Percentiles rank a stretch among this genome's conserved stretches.
phyloP scores from a whole-genome alignment of 2,888 invertebrate genomes.

The Leptodirus hochenwartii region DNA sequence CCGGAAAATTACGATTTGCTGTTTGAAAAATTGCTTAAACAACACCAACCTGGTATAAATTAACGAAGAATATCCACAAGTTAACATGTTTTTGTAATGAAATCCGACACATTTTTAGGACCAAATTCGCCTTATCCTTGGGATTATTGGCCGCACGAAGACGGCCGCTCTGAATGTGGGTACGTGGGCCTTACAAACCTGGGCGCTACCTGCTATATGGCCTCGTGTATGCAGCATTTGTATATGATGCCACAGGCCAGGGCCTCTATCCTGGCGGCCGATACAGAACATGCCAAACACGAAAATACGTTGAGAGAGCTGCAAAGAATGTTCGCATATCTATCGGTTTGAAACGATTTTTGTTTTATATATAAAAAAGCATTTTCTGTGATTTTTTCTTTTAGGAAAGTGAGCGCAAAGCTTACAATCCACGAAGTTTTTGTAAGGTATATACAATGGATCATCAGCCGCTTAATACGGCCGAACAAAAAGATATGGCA shows the following conservation, averaged over 20 bases:
- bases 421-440: conserved; percentile 88
- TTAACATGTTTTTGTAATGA: not conserved
- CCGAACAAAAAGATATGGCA: conserved; percentile 96
- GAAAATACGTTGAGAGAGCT: conserved; percentile 68
- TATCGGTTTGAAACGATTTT: conserved; percentile 35
- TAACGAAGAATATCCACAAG: not conserved
- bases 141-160: conserved; percentile 97
- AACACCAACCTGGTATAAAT: conserved; percentile 57
- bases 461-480: conserved; percentile 86
- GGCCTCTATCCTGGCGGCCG: conserved; percentile 62
- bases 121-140: conserved; percentile 77
- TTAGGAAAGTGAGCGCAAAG: conserved; percentile 83
- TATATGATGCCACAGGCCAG: conserved; percentile 95
- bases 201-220: conserved; percentile 96
- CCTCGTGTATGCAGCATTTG: conserved; percentile 90
- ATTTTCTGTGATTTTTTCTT: conserved; percentile 7
- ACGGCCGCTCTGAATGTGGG: conserved; percentile 84
- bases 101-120: conserved; percentile 27
- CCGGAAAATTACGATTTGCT: conserved; percentile 73
- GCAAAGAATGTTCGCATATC: conserved; percentile 89
- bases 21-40: conserved; percentile 65
- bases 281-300: conserved; percentile 55
- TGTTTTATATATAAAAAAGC: not conserved
- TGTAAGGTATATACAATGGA: conserved; percentile 96
- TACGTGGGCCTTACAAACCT: conserved; percentile 88